Evolutionary conservation across 2,797 vertebrate species (phyloP).

Genomic region (Acanthurus lineatus): DNA sequence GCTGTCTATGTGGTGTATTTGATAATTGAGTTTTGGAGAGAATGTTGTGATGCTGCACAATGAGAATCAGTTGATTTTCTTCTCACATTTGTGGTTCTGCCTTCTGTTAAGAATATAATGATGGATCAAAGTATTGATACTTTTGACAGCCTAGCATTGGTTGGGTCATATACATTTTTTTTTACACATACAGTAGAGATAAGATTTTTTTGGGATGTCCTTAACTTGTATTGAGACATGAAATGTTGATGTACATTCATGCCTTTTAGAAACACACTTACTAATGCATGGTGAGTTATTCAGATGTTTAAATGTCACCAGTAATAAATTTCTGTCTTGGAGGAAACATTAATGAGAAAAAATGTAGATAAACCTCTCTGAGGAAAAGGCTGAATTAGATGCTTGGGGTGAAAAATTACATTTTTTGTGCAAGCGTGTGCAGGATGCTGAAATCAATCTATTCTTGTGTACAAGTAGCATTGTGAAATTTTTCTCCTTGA

Average conservation of each 20-base stretch:
- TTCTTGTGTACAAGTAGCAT: constrained; percentile 21
- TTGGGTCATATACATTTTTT: too few relatives aligned
- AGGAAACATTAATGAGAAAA: constrained; percentile 33
- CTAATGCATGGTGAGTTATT: constrained; percentile 29
- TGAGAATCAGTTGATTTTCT: too few relatives aligned
- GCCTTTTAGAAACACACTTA: not conserved
- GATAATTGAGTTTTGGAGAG: too few relatives aligned
- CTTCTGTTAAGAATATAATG: too few relatives aligned
- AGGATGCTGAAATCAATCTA: constrained; percentile 2
- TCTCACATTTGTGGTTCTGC: too few relatives aligned
- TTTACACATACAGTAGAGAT: not conserved
- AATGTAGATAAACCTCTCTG: constrained; percentile 18
- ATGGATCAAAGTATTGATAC: too few relatives aligned
- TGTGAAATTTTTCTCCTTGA: constrained; percentile 21
- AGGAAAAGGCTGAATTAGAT: constrained; percentile 37
- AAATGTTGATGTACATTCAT: too few relatives aligned
- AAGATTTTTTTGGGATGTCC: constrained; percentile 4
- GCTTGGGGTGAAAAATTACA: constrained; percentile 15
- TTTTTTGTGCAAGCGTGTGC: constrained; percentile 11
- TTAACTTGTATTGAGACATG: not conserved
- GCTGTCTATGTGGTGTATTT: too few relatives aligned
- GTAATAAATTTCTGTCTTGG: constrained; percentile 35
- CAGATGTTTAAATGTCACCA: constrained; percentile 43
- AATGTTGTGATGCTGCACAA: too few relatives aligned
- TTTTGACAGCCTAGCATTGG: too few relatives aligned